A percentile compares a stretch with the other conserved stretches of the same genome.
These are phyloP conservation scores for Macrocentrus cingulum DNA, from an alignment of 1,140 invertebrate species.

Conservation along the genomic window DNA sequence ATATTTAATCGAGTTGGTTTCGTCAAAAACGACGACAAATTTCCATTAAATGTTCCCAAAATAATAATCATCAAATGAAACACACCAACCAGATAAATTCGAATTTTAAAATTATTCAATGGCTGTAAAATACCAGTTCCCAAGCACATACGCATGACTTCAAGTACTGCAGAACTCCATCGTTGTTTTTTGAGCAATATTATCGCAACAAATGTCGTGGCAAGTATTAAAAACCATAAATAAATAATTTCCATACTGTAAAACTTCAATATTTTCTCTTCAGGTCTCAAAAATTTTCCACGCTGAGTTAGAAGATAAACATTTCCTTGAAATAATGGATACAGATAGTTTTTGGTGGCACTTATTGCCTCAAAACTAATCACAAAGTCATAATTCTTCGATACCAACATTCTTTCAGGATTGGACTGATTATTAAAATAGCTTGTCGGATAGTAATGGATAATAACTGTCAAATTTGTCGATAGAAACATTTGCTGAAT, in stretches of 20 bases:
- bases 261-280: neutral
- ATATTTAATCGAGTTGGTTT: neutral
- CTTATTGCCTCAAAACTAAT: neutral
- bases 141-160: neutral
- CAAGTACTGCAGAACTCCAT: neutral
- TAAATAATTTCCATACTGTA: neutral
- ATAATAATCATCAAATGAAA: neutral
- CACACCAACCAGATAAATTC: neutral
- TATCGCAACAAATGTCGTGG: neutral
- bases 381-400: neutral
- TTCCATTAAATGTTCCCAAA: neutral
- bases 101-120: neutral
- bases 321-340: neutral
- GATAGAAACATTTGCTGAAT: neutral
- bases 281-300: neutral
- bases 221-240: neutral
- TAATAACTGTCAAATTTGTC: neutral
- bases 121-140: neutral
- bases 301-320: neutral
- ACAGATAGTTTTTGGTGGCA: neutral
- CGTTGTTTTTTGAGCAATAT: neutral
- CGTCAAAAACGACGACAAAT: neutral
- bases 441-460: neutral
- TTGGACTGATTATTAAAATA: neutral
- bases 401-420: neutral